Evolutionary conservation across 2,113 vertebrate genomes (phyloP).

Genomic region (Elaphurus davidianus): DNA sequence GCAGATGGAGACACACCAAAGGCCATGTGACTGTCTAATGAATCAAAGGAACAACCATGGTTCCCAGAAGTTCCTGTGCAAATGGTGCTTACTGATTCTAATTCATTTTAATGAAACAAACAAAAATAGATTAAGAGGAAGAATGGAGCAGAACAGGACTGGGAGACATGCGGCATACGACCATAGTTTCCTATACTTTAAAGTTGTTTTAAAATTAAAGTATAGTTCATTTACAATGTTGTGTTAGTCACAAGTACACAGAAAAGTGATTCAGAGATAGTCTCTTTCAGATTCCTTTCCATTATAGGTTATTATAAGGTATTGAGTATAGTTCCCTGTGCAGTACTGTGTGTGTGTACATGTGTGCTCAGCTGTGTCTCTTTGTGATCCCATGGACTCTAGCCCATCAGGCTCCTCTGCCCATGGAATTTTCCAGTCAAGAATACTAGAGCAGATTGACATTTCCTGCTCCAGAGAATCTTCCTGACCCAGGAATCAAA

Average conservation of each 20-base stretch:
- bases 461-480: background rate
- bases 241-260: background rate
- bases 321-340: background rate
- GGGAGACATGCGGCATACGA: background rate
- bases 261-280: background rate
- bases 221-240: background rate
- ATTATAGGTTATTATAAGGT: background rate
- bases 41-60: background rate
- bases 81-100: background rate
- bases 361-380: background rate
- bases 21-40: background rate
- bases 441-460: background rate
- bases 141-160: background rate
- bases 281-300: background rate
- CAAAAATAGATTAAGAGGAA: background rate
- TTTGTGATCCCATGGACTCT: background rate
- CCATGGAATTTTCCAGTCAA: background rate
- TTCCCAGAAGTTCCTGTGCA: background rate
- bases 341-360: background rate
- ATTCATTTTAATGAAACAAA: background rate
- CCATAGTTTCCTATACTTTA: background rate
- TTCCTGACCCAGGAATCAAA: background rate
- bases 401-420: background rate
- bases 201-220: background rate
- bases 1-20: background rate